phyloP scores from a whole-genome alignment of 2,113 vertebrate species.

The Oriolus oriolus region DNA sequence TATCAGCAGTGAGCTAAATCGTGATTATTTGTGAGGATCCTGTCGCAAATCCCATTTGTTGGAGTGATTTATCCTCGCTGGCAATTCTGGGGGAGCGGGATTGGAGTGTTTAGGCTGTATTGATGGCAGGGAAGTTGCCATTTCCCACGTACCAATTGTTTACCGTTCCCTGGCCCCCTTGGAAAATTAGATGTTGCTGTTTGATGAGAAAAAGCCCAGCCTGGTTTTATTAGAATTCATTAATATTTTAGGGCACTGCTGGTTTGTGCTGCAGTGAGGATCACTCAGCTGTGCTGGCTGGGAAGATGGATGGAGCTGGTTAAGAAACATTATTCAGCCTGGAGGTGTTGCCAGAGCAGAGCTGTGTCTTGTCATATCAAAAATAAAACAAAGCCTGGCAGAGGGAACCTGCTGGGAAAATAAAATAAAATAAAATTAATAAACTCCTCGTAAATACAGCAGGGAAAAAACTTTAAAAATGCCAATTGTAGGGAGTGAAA shows the following conservation, averaged over 20 bases:
- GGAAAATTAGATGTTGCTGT: constrained; percentile 5
- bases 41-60: constrained; percentile 32
- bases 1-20: constrained; percentile 39
- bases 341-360: constrained; percentile 44
- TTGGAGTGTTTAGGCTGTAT: neutral
- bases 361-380: constrained; percentile 27
- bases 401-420: neutral
- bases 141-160: neutral
- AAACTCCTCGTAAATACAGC: neutral
- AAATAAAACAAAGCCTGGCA: constrained; percentile 26
- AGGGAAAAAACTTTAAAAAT: neutral
- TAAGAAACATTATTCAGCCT: constrained; percentile 56
- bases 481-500: neutral
- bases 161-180: constrained; percentile 10
- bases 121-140: neutral
- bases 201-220: neutral
- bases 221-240: constrained; percentile 20
- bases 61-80: constrained; percentile 38
- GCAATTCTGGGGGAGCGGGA: neutral
- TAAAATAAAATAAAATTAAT: neutral
- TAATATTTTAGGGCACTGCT: constrained; percentile 20
- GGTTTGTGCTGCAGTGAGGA: neutral
- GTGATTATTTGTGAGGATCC: constrained; percentile 43
- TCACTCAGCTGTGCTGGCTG: neutral
- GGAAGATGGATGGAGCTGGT: neutral